These are phyloP conservation scores for Myotis lucifugus DNA, from an alignment of 2,113 vertebrate species.

Conservation along the genomic window DNA sequence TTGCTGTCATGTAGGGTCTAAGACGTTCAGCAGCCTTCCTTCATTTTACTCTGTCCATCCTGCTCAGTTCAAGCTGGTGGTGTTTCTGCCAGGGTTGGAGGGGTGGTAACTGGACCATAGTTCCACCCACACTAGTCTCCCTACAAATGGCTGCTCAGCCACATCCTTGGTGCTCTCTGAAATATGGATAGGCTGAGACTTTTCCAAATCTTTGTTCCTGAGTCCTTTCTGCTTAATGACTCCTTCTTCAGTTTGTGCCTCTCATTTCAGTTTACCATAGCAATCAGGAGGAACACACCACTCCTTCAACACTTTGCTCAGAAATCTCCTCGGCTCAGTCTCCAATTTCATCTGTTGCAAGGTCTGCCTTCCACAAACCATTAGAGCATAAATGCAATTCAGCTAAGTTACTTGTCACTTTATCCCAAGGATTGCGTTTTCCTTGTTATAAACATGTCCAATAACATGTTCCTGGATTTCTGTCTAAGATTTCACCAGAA, in stretches of 20 bases:
- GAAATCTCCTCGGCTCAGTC: background rate
- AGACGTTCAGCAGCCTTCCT: background rate
- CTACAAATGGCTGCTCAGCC: background rate
- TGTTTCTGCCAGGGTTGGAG: background rate
- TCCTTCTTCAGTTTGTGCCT: background rate
- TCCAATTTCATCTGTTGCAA: background rate
- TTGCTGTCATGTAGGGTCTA: background rate
- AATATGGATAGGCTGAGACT: background rate
- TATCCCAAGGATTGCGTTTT: background rate
- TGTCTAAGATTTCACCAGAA: background rate
- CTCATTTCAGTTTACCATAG: background rate
- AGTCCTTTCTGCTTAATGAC: background rate
- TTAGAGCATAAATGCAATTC: background rate
- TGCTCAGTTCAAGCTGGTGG: background rate
- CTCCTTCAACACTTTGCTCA: background rate
- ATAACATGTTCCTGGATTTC: background rate
- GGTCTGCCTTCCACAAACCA: background rate
- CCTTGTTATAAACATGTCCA: background rate
- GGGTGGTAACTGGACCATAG: too few species aligned
- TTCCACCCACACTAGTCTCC: background rate
- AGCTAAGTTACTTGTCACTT: background rate
- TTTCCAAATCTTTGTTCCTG: background rate
- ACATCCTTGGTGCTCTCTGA: background rate
- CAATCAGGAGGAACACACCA: background rate
- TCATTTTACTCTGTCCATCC: background rate